phyloP scores from a whole-genome alignment of 2,888 invertebrate genomes.

The Perdita meconis region DNA sequence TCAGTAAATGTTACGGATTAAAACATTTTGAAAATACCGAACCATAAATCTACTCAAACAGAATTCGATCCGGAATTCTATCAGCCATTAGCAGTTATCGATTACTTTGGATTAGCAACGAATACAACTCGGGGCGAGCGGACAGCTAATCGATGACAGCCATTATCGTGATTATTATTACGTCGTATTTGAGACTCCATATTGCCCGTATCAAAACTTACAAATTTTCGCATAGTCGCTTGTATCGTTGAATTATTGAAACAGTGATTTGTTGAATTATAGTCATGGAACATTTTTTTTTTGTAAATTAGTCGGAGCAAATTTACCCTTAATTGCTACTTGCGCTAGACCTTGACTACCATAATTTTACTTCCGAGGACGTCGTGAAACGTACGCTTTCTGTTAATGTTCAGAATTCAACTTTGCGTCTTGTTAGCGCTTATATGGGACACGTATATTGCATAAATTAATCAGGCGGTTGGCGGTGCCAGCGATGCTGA shows the following conservation, averaged over 20 bases:
- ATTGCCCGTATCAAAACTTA: background rate
- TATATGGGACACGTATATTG: background rate
- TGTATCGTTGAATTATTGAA: background rate
- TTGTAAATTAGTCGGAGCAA: background rate
- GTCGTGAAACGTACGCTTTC: background rate
- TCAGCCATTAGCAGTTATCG: constrained; percentile 27
- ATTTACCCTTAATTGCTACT: background rate
- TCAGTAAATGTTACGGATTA: background rate
- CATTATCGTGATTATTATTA: constrained; percentile 36
- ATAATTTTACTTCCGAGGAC: background rate
- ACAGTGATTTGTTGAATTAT: no score
- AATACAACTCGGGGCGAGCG: constrained; percentile 19
- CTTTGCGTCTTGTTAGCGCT: background rate
- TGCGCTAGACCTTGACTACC: background rate
- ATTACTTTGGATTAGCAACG: constrained; percentile 37
- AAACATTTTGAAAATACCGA: background rate
- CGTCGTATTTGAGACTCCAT: constrained; percentile 1
- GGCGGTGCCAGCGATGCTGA: background rate
- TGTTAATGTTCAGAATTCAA: background rate
- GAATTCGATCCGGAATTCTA: constrained; percentile 16
- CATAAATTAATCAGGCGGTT: background rate
- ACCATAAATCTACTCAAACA: background rate
- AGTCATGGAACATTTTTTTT: background rate
- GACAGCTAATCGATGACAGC: constrained; percentile 45
- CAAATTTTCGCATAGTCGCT: background rate